Percentiles rank a stretch among this genome's conserved stretches.
Conservation (phyloP, 1,140 invertebrate species). For the Nephotettix cincticeps region DNA sequence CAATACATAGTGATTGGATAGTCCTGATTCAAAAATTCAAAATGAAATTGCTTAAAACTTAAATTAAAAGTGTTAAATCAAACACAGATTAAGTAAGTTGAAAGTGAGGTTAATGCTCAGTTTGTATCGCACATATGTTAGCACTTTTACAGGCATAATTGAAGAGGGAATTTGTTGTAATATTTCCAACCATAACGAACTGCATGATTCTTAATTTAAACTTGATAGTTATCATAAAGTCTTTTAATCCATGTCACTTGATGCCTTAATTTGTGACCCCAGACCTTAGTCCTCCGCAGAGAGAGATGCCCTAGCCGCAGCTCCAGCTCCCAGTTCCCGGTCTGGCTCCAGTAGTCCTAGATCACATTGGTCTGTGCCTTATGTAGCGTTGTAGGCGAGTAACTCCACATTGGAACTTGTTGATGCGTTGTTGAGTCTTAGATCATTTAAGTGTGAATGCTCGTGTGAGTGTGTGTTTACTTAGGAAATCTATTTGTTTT, state of each 20-base stretch:
- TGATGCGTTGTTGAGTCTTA: background rate
- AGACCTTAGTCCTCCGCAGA: background rate
- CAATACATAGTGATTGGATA: no score
- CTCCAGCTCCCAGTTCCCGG: background rate
- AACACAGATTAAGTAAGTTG: no score
- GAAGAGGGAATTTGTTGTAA: no score
- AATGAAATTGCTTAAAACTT: no score
- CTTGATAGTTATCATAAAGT: background rate
- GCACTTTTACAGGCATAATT: no score
- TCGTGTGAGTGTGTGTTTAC: background rate
- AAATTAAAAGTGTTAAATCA: no score
- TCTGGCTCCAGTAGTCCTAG: constrained; percentile 5
- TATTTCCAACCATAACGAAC: background rate
- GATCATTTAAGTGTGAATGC: background rate
- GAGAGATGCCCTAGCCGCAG: background rate
- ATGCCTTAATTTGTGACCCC: background rate
- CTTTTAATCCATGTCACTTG: background rate
- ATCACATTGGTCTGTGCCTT: constrained; percentile 19
- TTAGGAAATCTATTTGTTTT: background rate
- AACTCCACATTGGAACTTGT: constrained; percentile 27
- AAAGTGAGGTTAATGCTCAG: no score
- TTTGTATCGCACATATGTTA: no score
- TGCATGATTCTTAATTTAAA: background rate
- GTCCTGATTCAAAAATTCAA: no score
- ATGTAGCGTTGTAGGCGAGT: background rate